phyloP scores from a whole-genome alignment of 1,140 invertebrate species.

The Zaprionus taronus region DNA sequence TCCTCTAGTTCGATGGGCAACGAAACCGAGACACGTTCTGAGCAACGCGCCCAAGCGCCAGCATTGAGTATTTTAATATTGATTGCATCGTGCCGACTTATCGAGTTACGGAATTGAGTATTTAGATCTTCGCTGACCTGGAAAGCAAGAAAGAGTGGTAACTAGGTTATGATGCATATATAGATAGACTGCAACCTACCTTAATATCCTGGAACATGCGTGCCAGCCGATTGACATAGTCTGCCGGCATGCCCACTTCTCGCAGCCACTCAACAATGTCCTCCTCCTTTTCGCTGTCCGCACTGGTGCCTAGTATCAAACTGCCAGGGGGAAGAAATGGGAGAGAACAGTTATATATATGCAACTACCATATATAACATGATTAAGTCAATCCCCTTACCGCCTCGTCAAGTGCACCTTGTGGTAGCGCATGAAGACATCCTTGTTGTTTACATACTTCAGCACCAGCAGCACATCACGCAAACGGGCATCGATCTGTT shows the following conservation, averaged over 20 bases:
- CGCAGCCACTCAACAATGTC: slow-evolving; percentile 99
- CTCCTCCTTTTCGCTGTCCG: slow-evolving; percentile 99
- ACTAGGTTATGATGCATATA: background rate
- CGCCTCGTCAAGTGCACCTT: slow-evolving; percentile 98
- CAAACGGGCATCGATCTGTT: slow-evolving; percentile 98
- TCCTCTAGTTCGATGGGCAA: slow-evolving; percentile 98
- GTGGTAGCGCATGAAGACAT: slow-evolving; percentile 99
- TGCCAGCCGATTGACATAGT: slow-evolving; percentile 99
- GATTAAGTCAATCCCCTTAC: slow-evolving; percentile 85
- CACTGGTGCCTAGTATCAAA: slow-evolving; percentile 97
- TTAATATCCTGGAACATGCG: slow-evolving; percentile 99
- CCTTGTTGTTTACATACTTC: slow-evolving; percentile 99
- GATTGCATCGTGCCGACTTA: slow-evolving; percentile 89
- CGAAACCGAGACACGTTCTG: slow-evolving; percentile 97
- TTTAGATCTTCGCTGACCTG: slow-evolving; percentile 97
- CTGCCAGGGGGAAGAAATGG: slow-evolving; percentile 22
- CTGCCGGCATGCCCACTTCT: slow-evolving; percentile 99
- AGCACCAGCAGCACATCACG: slow-evolving; percentile 97
- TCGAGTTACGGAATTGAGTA: slow-evolving; percentile 93
- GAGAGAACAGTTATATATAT: background rate
- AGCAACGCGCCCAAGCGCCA: slow-evolving; percentile 98
- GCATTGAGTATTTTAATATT: slow-evolving; percentile 98
- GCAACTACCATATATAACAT: no score
- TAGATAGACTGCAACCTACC: slow-evolving; percentile 86
- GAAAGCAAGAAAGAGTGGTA: background rate